phyloP scores from a whole-genome alignment of 64 coral and sea anemone species.

The Actinia tenebrosa region DNA sequence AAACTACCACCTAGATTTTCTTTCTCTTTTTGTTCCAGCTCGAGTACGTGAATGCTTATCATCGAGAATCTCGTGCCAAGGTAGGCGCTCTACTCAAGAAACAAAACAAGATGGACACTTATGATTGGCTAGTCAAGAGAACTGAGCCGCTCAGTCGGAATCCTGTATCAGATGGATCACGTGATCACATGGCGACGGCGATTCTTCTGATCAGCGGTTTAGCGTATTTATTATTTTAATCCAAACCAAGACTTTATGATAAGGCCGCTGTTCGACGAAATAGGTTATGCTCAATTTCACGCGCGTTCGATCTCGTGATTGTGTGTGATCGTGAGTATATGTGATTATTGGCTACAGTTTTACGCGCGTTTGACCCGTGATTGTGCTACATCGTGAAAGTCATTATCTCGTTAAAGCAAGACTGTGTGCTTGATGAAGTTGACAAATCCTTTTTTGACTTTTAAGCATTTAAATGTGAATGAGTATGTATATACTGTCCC shows the following conservation, averaged over 20 bases:
- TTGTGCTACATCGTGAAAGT: too few relatives aligned
- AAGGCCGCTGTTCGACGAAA: neutral
- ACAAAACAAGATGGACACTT: slow-evolving; percentile 60
- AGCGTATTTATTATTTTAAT: neutral
- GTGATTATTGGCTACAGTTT: too few relatives aligned
- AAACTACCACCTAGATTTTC: neutral
- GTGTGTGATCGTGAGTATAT: neutral
- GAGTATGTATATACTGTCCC: too few relatives aligned
- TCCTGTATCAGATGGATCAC: neutral
- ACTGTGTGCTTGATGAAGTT: too few relatives aligned
- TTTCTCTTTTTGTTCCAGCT: slow-evolving; percentile 24
- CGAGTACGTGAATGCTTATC: slow-evolving; percentile 64
- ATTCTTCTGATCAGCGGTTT: slow-evolving; percentile 16
- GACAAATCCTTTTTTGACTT: too few relatives aligned
- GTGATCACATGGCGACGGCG: neutral
- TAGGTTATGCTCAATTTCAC: neutral
- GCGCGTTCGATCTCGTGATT: neutral
- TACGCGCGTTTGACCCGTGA: neutral
- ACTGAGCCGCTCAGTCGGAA: slow-evolving; percentile 45
- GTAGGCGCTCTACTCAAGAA: slow-evolving; percentile 68
- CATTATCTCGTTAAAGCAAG: too few relatives aligned
- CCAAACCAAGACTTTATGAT: neutral
- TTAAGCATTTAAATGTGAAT: too few relatives aligned
- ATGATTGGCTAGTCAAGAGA: slow-evolving; percentile 67
- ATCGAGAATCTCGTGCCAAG: slow-evolving; percentile 45